phyloP scores from a whole-genome alignment of 2,113 vertebrate genomes.

The Tachysurus fulvidraco region DNA sequence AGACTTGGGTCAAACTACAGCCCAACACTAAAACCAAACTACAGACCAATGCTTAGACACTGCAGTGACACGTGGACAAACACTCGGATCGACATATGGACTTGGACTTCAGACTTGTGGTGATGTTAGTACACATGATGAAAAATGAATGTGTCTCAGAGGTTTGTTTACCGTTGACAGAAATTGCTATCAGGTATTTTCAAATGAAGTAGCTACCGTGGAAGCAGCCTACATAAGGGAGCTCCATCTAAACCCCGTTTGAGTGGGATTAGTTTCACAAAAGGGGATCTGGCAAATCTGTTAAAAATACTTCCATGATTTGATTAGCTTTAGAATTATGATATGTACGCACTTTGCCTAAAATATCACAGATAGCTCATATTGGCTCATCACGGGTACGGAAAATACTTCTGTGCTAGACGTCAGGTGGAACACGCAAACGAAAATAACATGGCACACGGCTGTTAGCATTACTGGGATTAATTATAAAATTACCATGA shows the following conservation, averaged over 20 bases:
- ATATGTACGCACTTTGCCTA: not conserved
- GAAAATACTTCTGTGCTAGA: not conserved
- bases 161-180: not conserved
- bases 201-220: not conserved
- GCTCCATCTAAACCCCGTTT: not conserved
- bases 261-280: not conserved
- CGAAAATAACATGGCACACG: not conserved
- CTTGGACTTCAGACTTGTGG: too few relatives aligned
- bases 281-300: not conserved
- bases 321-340: not conserved
- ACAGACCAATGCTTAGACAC: not conserved
- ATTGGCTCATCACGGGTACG: not conserved
- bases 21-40: not conserved
- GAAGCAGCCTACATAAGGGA: not conserved
- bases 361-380: not conserved
- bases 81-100: not conserved
- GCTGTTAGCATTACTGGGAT: not conserved
- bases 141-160: not conserved
- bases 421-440: not conserved
- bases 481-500: constrained; percentile 6
- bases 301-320: not conserved
- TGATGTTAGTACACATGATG: not conserved
- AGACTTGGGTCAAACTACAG: not conserved
- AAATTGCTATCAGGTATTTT: not conserved
- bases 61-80: not conserved